Evolutionary conservation across 2,888 invertebrate species (phyloP), one percentile per base, ranked within the genome.

Genomic region (Chaetoderma sp.): DNA sequence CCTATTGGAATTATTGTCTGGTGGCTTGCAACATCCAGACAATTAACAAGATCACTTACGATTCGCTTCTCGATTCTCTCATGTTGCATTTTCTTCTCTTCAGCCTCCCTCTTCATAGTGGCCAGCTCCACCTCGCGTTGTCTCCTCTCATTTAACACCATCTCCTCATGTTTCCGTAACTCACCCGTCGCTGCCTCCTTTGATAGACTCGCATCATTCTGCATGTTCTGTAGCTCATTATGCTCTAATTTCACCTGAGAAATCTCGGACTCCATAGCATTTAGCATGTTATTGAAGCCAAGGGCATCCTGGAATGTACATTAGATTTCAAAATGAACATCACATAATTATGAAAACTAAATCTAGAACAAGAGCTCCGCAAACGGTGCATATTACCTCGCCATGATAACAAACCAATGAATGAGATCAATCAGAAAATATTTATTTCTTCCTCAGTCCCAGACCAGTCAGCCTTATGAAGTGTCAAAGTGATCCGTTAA

Each of bases 31-130:
- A n/a, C n/a, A n/a, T n/a, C n/a, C n/a, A n/a, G n/a, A n/a, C n/a
- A n/a, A n/a, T n/a, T n/a, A n/a, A n/a, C n/a, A n/a, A n/a, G n/a
- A n/a, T n/a, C 21, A 74, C 79, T 77, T 68, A 83, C 83, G 70
- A 82, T 81, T 74, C 83, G 73, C 55, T 83, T 78, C 70, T 86
- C 85, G 55, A 83, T 82, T 54, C 83, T 75, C 65, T 86, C 86
- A 66, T 86, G 84, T 60, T 83, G 82, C 74, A 85, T 77, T 60
- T 84, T 84, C 76, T 86, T 86, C 67, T 86, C 85, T 50, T 86
- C 86, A 18, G 86, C 86, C 60, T 86, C 85, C 67, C 85, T 86
- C 73, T 84, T 83, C 78, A 86, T 83, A 70, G 81, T 79, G 60
- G 80, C 78, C 27, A 86, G 74, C 64, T 86, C 86, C 25, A 84